Percentiles rank a stretch among this genome's conserved stretches.
These are phyloP conservation scores for Adoxophyes honmai DNA, from an alignment of 1,140 invertebrate species.

Conservation along the genomic window DNA sequence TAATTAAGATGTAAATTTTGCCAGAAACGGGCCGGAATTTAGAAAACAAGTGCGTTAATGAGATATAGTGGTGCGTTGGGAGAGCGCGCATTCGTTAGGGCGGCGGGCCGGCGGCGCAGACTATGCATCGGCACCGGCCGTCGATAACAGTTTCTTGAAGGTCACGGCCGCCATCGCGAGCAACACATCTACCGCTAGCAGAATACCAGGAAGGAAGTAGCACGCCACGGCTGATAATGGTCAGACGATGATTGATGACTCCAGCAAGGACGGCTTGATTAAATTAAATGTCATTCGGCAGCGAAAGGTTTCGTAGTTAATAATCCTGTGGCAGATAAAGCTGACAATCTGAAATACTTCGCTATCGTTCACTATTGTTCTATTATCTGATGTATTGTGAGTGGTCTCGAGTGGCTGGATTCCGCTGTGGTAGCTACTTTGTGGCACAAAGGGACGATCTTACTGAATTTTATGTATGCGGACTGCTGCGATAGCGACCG, in stretches of 20 bases:
- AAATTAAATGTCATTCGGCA: conserved; percentile 11
- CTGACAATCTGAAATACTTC: no score
- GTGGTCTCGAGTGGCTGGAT: no score
- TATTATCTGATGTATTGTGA: no score
- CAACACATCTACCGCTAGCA: conserved; percentile 3
- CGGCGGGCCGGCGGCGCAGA: conserved; percentile 14
- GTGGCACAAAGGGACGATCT: no score
- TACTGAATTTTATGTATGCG: no score
- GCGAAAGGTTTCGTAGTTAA: conserved; percentile 3
- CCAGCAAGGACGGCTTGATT: conserved; percentile 3
- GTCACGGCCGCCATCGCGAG: conserved; percentile 6
- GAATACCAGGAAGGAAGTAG: conserved; percentile 2
- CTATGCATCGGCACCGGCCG: background rate
- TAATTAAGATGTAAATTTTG: conserved; percentile 41
- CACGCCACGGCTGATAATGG: conserved; percentile 6
- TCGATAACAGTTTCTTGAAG: conserved; percentile 10
- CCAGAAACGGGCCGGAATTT: conserved; percentile 22
- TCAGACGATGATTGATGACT: conserved; percentile 11
- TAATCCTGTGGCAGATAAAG: background rate
- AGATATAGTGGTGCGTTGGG: conserved; percentile 15
- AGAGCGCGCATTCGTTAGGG: conserved; percentile 10
- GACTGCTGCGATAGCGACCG: no score
- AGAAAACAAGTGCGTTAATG: conserved; percentile 23
- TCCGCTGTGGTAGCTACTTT: no score
- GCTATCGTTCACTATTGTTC: no score